These are phyloP conservation scores for Zosterops japonicus DNA, from an alignment of 2,113 vertebrate species.

Conservation along the genomic window DNA sequence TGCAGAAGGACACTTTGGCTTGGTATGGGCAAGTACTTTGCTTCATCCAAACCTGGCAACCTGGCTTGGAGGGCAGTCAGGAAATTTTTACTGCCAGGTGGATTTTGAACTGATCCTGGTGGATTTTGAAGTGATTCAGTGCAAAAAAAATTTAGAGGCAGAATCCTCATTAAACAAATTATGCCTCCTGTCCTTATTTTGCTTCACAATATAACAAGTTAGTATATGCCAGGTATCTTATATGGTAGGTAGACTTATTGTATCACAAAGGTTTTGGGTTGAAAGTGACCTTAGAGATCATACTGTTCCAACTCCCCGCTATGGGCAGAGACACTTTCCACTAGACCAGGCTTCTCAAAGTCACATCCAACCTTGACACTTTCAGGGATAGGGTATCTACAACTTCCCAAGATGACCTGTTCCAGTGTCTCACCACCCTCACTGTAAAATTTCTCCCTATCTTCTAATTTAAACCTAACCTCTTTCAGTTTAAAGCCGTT, in stretches of 20 bases:
- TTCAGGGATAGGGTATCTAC: not conserved
- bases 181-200: not conserved
- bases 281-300: not conserved
- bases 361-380: not conserved
- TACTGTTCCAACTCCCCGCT: not conserved
- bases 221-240: not conserved
- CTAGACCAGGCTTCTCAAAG: not conserved
- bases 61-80: not conserved
- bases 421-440: not conserved
- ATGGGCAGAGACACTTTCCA: not conserved
- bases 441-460: not conserved
- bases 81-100: not conserved
- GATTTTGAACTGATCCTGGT: not conserved
- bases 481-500: not conserved
- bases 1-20: not conserved
- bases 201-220: not conserved
- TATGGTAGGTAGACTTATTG: not conserved
- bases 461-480: not conserved
- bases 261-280: not conserved
- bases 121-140: not conserved
- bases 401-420: rapidly evolving
- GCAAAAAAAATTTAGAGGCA: not conserved
- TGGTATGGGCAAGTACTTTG: not conserved
- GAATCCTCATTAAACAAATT: not conserved
- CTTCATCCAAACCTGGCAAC: not conserved